Percentiles rank a stretch among this genome's conserved stretches.
These are phyloP conservation scores for Rhinoraja longicauda DNA, from an alignment of 2,797 vertebrate species.

Conservation along the genomic window DNA sequence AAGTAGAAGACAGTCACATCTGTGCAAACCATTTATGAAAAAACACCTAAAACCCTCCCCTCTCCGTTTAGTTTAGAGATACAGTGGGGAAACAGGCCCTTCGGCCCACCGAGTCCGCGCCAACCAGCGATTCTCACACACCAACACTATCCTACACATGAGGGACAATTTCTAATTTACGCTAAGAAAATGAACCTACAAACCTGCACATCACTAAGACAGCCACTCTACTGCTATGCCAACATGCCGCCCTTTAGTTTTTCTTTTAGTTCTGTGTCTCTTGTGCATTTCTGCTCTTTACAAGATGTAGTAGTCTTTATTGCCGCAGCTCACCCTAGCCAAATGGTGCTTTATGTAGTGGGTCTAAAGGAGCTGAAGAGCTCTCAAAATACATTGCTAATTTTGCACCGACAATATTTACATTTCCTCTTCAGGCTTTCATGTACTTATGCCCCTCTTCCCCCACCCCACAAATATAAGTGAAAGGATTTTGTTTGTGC, in stretches of 20 bases:
- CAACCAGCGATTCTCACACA: too few species aligned
- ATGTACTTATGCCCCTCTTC: background rate
- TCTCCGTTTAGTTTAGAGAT: too few species aligned
- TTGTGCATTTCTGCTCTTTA: background rate
- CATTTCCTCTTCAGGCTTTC: background rate
- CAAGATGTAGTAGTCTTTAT: background rate
- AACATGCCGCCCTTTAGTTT: too few species aligned
- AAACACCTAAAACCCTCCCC: too few species aligned
- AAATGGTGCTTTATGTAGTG: background rate
- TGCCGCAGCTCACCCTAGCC: background rate
- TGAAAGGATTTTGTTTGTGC: background rate
- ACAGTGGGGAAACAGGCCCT: too few species aligned
- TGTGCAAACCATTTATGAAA: background rate
- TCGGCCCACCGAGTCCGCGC: too few species aligned
- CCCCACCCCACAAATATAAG: background rate
- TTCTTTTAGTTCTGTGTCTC: background rate
- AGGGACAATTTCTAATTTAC: too few species aligned
- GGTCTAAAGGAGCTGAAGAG: background rate
- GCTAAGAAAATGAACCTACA: too few species aligned
- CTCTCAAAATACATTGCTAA: background rate
- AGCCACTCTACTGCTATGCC: too few species aligned
- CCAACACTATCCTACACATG: too few species aligned
- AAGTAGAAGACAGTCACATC: background rate
- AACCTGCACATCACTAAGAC: too few species aligned
- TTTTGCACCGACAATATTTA: slow-evolving; percentile 18